Percentiles rank a stretch among this genome's conserved stretches.
These are phyloP conservation scores for Eilema caniola DNA, from an alignment of 2,888 invertebrate species.

Conservation along the genomic window DNA sequence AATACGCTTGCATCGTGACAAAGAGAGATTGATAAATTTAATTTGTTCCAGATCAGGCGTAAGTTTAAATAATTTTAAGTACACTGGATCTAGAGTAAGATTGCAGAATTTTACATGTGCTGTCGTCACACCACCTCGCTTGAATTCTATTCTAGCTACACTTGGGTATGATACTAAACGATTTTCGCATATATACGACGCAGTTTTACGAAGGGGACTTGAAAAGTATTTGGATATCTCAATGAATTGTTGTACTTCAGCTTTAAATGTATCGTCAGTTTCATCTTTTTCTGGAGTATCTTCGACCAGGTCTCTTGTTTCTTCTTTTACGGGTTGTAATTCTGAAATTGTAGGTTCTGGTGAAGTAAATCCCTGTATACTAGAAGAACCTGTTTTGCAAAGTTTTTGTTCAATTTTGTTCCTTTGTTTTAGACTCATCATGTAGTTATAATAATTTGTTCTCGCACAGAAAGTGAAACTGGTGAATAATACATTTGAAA, in stretches of 20 bases:
- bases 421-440: conserved; percentile 8
- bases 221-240: conserved; percentile 81
- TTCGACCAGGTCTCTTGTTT: conserved; percentile 59
- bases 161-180: conserved; percentile 73
- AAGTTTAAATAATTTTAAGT: conserved; percentile 74
- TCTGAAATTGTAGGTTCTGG: conserved; percentile 36
- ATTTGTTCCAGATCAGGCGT: conserved; percentile 76
- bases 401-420: conserved; percentile 31
- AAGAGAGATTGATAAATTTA: conserved; percentile 73
- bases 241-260: conserved; percentile 74
- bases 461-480: not conserved
- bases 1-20: conserved; percentile 73
- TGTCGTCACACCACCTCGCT: conserved; percentile 69
- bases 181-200: conserved; percentile 77
- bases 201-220: conserved; percentile 74
- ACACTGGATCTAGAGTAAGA: conserved; percentile 74
- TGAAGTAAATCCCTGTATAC: conserved; percentile 19
- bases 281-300: conserved; percentile 53
- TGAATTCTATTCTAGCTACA: conserved; percentile 69
- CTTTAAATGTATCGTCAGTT: conserved; percentile 60
- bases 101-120: conserved; percentile 75
- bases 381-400: conserved; percentile 26
- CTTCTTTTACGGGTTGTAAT: conserved; percentile 55
- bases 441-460: not conserved
- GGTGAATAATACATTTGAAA: not conserved